Base-by-base conservation (phyloP, 2,888 invertebrate species). In the Dolichopus griseipennis region DNA sequence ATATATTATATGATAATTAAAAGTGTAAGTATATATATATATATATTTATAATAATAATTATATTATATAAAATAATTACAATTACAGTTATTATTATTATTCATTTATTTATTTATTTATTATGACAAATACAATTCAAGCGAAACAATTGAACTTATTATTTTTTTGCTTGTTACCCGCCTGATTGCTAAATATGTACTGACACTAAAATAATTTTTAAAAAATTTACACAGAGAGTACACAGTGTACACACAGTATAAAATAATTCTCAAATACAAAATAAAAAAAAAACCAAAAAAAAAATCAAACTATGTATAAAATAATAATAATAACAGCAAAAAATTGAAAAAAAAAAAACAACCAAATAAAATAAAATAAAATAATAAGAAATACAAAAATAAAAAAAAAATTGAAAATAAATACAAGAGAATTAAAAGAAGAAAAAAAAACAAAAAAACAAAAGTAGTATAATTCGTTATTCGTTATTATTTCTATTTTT, bases 171-270 rank as follows among this genome's bases (percentile, higher is more conserved):
- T 79, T 80, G 79, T 76, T 80, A 77, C 78, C 79, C 79, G 80
- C 76, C 77, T 80, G 81, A 79, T 81, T 80, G 81, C 79, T 79
- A 75, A 76, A 75, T 76, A 75, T 79, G 80, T 79, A 80, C 80
- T 80, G 78, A 76, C 52, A 52, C 52, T 52, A 52, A 52, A 52
- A 52, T 9, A 12, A 52, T 52, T 15, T 75, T 74, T 74, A 75
- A 61, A 20, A 20, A 62, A 34, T 64, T 64, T 33, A 20, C 33
- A 64, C 33, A 64, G 37, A 64, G 37, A 64, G 33, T 64, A 64
- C 37, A 64, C 37, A 34, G 8, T 37, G n/a, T n/a, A n/a, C n/a
- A 27, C 27, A 27, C 27, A 27, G 5, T 5, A 27, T 4, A 4
- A 27, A 2, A 27, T 4, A 4, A 27, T 27, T 27, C 27, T 27